Evolutionary conservation across 2,797 vertebrate genomes (phyloP).

Genomic region (Denticeps clupeoides): DNA sequence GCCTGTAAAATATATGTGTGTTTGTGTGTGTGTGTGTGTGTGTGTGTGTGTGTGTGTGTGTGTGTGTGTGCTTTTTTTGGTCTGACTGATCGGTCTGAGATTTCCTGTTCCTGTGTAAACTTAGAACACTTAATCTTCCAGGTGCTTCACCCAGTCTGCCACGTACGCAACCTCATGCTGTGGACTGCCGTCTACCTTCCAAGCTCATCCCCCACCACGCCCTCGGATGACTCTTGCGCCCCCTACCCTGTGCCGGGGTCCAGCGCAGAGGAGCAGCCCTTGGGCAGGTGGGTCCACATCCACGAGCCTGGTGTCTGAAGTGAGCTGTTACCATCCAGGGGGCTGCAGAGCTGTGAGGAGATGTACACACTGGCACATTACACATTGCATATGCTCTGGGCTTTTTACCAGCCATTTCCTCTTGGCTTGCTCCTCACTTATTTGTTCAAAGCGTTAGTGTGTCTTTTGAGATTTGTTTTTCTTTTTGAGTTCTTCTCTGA

Average conservation of each 20-base stretch:
- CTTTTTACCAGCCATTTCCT: no score
- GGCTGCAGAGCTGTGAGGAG: background rate
- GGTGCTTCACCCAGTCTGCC: conserved; percentile 95
- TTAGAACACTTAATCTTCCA: conserved; percentile 26
- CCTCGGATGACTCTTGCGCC: conserved; percentile 82
- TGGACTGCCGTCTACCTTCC: conserved; percentile 96
- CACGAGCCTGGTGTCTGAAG: conserved; percentile 30
- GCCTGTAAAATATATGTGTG: no score
- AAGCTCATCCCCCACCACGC: conserved; percentile 86
- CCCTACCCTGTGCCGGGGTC: conserved; percentile 77
- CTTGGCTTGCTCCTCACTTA: no score
- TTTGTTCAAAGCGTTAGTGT: no score
- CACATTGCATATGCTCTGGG: no score
- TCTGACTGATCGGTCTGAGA: background rate
- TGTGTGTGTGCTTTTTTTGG: background rate
- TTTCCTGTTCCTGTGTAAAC: background rate
- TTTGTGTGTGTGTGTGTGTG: background rate
- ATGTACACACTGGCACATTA: background rate
- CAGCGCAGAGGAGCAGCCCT: conserved; percentile 76
- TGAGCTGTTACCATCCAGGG: no score
- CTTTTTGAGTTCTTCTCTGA: no score
- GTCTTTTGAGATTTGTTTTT: no score
- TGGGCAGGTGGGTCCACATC: conserved; percentile 78
- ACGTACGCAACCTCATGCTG: conserved; percentile 90
- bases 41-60: background rate